Conservation (phyloP, 2,888 invertebrate species). For the Dicycla oo region DNA sequence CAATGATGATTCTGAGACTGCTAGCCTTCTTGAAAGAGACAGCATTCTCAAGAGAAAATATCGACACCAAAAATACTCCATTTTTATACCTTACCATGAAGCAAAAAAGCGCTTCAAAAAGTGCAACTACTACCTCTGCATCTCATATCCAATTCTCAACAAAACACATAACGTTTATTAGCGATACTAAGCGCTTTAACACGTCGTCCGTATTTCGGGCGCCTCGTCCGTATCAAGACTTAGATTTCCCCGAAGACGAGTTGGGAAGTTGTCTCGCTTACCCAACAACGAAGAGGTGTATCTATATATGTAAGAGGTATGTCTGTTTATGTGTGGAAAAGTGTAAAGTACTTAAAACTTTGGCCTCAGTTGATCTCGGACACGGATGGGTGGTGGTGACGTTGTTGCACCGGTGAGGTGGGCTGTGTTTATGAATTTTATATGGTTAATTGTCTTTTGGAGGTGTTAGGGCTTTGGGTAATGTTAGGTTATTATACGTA, state of each 20-base stretch:
- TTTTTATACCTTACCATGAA: background rate
- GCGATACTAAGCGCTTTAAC: constrained; percentile 44
- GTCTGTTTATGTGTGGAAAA: constrained; percentile 54
- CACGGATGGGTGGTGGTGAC: constrained; percentile 24
- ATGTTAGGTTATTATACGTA: background rate
- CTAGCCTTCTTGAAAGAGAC: too few species aligned
- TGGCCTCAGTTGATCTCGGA: constrained; percentile 38
- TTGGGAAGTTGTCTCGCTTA: constrained; percentile 53
- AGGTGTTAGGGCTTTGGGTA: background rate
- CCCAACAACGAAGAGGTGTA: constrained; percentile 23
- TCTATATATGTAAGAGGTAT: constrained; percentile 24
- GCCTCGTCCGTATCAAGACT: constrained; percentile 48
- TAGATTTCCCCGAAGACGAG: constrained; percentile 64
- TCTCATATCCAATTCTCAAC: constrained; percentile 30
- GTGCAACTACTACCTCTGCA: background rate
- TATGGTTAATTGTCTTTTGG: constrained; percentile 11
- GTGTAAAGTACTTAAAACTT: constrained; percentile 63
- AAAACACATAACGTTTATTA: constrained; percentile 52
- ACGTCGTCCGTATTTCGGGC: constrained; percentile 47
- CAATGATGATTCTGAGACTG: too few species aligned
- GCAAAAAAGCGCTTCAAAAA: constrained; percentile 17
- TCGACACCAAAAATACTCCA: too few species aligned
- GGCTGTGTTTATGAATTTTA: constrained; percentile 30
- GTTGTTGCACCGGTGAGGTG: constrained; percentile 10
- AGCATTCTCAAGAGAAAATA: too few species aligned